phyloP scores from a whole-genome alignment of 2,888 invertebrate genomes.

The Melipona beecheii region DNA sequence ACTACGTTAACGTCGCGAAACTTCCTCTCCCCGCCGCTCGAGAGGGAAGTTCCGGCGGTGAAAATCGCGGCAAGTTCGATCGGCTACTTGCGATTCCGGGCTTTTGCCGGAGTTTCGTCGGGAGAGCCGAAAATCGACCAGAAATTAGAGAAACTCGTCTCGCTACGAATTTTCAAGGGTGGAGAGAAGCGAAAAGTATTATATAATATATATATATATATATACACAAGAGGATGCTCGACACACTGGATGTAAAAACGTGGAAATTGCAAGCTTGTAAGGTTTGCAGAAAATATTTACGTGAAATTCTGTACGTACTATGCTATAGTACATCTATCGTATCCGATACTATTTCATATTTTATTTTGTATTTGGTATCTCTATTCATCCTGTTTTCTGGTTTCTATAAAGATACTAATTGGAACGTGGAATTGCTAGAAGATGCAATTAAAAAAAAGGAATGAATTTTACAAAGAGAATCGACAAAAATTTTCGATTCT shows the following conservation, averaged over 20 bases:
- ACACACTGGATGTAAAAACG: not conserved
- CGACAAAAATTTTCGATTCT: no score
- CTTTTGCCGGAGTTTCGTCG: constrained; percentile 2
- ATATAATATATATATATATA: not conserved
- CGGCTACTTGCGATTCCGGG: not conserved
- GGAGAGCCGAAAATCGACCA: not conserved
- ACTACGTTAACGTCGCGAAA: constrained; percentile 4
- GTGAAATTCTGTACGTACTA: no score
- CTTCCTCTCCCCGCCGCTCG: not conserved
- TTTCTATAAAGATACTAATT: no score
- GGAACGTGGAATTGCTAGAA: no score
- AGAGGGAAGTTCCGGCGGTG: constrained; percentile 16
- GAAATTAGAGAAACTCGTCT: constrained; percentile 16
- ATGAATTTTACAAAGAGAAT: no score
- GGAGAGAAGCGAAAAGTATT: not conserved
- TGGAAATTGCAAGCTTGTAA: no score
- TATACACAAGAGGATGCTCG: not conserved
- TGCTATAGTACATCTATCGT: no score
- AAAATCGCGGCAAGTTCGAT: constrained; percentile 3
- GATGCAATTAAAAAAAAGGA: no score
- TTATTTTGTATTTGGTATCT: no score
- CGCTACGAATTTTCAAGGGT: not conserved
- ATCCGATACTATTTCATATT: no score
- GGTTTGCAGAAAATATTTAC: no score
- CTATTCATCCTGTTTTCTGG: no score